Conservation (phyloP, 1,140 invertebrate genomes). For the Caenorhabditis tropicalis region DNA sequence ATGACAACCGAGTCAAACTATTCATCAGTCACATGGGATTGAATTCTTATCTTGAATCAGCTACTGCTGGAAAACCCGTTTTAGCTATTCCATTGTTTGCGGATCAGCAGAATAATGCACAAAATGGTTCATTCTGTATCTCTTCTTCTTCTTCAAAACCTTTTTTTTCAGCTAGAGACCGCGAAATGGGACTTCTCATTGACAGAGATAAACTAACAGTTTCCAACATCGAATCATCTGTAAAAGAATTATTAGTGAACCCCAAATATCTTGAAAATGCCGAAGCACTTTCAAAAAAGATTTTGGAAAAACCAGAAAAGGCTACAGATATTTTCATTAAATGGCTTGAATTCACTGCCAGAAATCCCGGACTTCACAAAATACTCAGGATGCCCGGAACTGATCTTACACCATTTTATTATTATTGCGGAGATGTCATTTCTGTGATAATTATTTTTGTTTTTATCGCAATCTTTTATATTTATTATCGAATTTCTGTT, state of each 20-base stretch:
- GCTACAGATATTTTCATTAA: not conserved
- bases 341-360: not conserved
- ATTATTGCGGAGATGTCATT: not conserved
- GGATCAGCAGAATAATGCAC: conserved; percentile 1
- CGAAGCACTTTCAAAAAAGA: not conserved
- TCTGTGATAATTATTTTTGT: not conserved
- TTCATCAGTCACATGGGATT: conserved; percentile 12
- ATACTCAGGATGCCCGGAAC: not conserved
- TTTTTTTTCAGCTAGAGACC: not conserved
- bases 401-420: conserved; percentile 11
- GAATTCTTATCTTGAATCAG: not conserved
- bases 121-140: not conserved
- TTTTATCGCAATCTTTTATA: not conserved
- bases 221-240: not conserved
- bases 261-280: not conserved
- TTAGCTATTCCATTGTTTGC: not conserved
- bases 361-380: not conserved
- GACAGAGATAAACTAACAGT: not conserved
- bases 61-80: not conserved
- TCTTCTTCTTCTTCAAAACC: not conserved
- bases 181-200: not conserved
- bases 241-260: not conserved
- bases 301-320: not conserved
- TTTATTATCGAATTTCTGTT: not conserved
- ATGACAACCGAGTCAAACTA: not conserved